Evolutionary conservation across 2,113 vertebrate species (phyloP).

Genomic region (Heterochromis multidens): DNA sequence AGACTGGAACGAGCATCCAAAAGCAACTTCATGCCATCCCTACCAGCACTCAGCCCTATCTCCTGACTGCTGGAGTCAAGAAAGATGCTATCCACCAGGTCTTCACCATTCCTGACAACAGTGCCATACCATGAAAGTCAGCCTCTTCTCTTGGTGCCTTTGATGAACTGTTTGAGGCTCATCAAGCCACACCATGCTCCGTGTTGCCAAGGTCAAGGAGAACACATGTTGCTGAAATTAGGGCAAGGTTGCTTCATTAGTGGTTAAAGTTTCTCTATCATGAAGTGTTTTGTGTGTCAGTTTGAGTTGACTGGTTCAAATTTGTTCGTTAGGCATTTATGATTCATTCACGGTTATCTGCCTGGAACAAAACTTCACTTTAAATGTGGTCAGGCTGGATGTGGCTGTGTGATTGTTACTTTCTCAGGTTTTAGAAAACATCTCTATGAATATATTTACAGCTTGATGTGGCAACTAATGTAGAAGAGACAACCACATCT

Average conservation of each 20-base stretch:
- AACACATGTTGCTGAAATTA: conserved; percentile 17
- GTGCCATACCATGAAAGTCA: conserved; percentile 22
- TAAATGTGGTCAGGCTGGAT: conserved; percentile 4
- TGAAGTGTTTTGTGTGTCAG: conserved; percentile 1
- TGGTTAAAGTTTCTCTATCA: neutral
- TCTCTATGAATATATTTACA: neutral
- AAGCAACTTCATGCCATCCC: conserved; percentile 13
- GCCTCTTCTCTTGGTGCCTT: conserved; percentile 12
- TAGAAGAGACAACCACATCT: neutral
- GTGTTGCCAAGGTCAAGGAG: neutral
- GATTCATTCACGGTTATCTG: conserved; percentile 24
- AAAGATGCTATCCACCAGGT: conserved; percentile 19
- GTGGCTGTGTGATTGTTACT: neutral
- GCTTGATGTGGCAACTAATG: neutral
- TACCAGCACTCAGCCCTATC: neutral
- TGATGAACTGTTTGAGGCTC: conserved; percentile 9
- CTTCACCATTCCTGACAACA: neutral
- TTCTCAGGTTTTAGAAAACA: neutral
- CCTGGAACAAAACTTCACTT: neutral
- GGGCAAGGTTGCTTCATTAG: conserved; percentile 29
- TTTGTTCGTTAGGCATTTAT: conserved; percentile 16
- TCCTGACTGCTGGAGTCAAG: neutral
- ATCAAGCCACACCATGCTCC: neutral
- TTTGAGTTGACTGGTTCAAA: neutral
- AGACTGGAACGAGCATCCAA: conserved; percentile 25